Base-by-base conservation (phyloP, 2,888 invertebrate species). In the Atethmia centrago region DNA sequence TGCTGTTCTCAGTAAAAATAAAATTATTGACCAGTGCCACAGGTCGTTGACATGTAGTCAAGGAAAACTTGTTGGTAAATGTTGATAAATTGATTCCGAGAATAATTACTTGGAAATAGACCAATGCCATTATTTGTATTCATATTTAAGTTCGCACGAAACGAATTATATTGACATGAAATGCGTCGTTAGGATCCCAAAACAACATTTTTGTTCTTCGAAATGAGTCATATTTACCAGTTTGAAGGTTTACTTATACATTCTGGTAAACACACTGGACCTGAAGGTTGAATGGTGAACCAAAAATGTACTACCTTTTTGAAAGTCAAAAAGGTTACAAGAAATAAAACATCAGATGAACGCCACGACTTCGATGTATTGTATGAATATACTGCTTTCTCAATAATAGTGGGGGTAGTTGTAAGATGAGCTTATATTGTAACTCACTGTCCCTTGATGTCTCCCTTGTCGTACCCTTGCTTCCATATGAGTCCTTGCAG, bases 401-500 rank as follows among this genome's bases (percentile, higher is more conserved):
- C n/a, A 2, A 40, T 40, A 53, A 31, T 28, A 25, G 7, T 16
- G 21, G 10, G 3, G 31, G n/a, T 31, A 19, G 7, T 28, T 36
- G 12, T 47, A 36, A 9, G 49, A 59, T 31, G 12, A 61, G 2
- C 0, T 36, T 10, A 42, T 14, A 65, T 62, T 49, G 59, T 73
- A 77, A 98, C 99, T 98, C 95, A 99, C 99, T 99, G 99, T 92
- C 98, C 98, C 92, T 98, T 98, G 5, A 99, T 94, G 51, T 97
- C 97, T 51, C 98, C 98, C 70, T 96, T 96, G 85, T 97, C 97
- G 91, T 99, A 99, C 7, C 98, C 99, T 85, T 98, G 97, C 88
- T 97, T 97, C 98, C 98, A 99, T 88, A 99, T 98, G 80, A 98
- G 97, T 0, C 99, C 99, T 93, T 99, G 99, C n/a, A 99, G 95